Evolutionary conservation across 2,797 vertebrate species (phyloP).

Genomic region (Lithobates sylvaticus): DNA sequence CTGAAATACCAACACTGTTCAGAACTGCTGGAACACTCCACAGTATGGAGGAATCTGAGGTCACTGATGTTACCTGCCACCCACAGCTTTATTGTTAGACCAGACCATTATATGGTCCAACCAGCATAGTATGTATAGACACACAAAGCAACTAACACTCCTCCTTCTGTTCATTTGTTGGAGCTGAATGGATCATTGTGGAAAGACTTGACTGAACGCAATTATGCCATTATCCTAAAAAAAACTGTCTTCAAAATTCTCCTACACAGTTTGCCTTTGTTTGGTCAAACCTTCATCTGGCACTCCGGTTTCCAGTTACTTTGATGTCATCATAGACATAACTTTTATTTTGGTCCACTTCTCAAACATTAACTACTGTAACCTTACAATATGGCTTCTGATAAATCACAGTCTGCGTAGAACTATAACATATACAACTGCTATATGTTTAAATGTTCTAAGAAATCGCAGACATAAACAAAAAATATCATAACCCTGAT

Average conservation of each 20-base stretch:
- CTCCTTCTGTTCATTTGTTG: constrained; percentile 43
- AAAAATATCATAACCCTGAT: no score
- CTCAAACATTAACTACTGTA: background rate
- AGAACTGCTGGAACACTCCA: background rate
- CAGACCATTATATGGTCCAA: constrained; percentile 21
- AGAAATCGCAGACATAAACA: no score
- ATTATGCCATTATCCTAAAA: constrained; percentile 30
- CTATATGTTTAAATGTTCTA: no score
- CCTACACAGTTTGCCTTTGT: constrained; percentile 1
- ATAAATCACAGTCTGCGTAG: no score
- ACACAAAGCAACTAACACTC: constrained; percentile 13
- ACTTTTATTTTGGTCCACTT: background rate
- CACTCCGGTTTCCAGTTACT: background rate
- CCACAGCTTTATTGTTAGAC: constrained; percentile 33
- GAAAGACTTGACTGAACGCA: constrained; percentile 13
- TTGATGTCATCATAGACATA: background rate
- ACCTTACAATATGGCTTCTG: no score
- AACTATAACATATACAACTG: no score
- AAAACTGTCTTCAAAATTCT: constrained; percentile 1
- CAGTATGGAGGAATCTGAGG: constrained; percentile 12
- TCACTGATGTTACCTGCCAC: constrained; percentile 56
- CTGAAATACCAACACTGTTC: background rate
- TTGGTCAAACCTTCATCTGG: background rate
- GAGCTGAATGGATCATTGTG: constrained; percentile 50
- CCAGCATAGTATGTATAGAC: constrained; percentile 36